phyloP scores from a whole-genome alignment of 2,888 invertebrate genomes.

The Pachydiplax longipennis region DNA sequence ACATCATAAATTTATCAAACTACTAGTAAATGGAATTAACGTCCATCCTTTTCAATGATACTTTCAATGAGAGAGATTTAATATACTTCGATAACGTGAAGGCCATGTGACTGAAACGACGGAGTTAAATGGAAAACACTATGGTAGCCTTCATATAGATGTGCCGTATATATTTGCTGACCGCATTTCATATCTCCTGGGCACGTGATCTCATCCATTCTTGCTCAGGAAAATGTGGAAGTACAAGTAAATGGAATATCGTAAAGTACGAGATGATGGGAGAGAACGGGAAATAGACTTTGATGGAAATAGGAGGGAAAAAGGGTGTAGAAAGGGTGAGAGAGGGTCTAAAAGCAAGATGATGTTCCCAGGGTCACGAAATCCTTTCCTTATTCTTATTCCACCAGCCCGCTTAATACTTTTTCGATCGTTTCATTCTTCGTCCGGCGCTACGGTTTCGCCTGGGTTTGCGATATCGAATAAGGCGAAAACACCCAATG shows the following conservation, averaged over 20 bases:
- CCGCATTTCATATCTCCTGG: not conserved
- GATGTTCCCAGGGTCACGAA: not conserved
- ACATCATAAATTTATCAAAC: too few species aligned
- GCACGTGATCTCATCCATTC: not conserved
- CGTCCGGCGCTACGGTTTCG: too few species aligned
- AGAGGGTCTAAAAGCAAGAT: not conserved
- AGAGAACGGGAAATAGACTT: not conserved
- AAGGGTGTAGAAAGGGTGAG: not conserved
- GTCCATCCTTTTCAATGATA: too few species aligned
- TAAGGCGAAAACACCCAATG: too few species aligned
- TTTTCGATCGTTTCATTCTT: too few species aligned
- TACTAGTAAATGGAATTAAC: too few species aligned
- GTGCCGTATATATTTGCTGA: not conserved
- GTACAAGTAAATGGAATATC: not conserved
- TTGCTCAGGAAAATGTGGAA: not conserved
- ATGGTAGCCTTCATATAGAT: not conserved
- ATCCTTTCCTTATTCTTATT: not conserved
- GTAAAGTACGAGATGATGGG: not conserved
- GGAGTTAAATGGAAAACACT: not conserved
- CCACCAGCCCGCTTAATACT: too few species aligned
- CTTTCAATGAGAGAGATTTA: too few species aligned
- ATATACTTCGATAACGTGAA: too few species aligned
- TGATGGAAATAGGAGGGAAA: not conserved
- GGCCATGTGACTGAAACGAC: too few species aligned
- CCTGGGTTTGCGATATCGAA: too few species aligned